These are phyloP conservation scores for Capromys pilorides DNA, from an alignment of 2,797 vertebrate species.

Conservation along the genomic window DNA sequence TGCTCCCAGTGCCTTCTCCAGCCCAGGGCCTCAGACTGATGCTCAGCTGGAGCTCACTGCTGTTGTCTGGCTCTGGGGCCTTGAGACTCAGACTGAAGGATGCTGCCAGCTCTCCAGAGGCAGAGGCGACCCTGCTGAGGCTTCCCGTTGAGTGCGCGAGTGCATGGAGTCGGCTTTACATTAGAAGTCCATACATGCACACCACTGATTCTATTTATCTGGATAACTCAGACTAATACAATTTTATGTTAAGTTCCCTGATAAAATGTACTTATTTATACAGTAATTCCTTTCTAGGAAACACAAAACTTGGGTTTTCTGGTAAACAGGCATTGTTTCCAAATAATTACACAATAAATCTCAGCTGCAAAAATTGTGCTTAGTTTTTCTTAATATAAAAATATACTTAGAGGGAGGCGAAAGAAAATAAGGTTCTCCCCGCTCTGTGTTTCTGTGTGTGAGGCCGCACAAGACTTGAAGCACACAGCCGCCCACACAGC, in stretches of 20 bases:
- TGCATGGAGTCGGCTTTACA: background rate
- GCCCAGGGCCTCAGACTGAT: background rate
- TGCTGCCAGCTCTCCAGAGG: background rate
- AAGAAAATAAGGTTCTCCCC: background rate
- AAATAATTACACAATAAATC: conserved; percentile 55
- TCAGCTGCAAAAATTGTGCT: conserved; percentile 25
- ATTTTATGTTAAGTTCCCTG: conserved; percentile 51
- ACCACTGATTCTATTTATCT: background rate
- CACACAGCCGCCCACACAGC: background rate
- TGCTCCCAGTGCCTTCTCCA: background rate
- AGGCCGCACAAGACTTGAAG: background rate
- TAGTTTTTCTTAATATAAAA: background rate
- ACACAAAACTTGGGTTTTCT: conserved; percentile 11
- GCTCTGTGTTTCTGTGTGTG: background rate
- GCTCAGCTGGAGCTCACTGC: background rate
- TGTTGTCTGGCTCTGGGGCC: background rate
- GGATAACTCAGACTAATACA: conserved; percentile 22
- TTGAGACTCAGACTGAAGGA: background rate
- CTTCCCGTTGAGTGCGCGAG: background rate
- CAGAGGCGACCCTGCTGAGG: background rate
- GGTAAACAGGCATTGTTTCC: background rate
- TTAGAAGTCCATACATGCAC: background rate
- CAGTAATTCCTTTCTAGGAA: conserved; percentile 42
- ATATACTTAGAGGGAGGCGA: background rate
- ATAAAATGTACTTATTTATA: conserved; percentile 30